phyloP scores from a whole-genome alignment of 2,888 invertebrate species.

The Automeris io region DNA sequence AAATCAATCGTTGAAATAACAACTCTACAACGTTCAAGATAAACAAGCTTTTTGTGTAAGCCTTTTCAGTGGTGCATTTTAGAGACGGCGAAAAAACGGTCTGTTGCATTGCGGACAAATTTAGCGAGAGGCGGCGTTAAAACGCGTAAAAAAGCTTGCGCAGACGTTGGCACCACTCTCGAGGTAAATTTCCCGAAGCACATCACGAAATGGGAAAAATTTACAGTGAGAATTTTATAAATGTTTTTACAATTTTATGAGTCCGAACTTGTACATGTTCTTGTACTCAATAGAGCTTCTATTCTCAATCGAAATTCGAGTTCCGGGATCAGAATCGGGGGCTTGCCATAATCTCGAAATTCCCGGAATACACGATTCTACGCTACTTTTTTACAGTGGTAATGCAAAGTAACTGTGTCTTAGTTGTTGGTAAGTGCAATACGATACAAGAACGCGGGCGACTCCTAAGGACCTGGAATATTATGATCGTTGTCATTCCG shows the following conservation, averaged over 20 bases:
- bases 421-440: too few species aligned
- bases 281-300: too few species aligned
- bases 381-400: too few species aligned
- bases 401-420: too few species aligned
- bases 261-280: too few species aligned
- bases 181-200: conserved; percentile 33
- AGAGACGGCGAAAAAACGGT: conserved; percentile 18
- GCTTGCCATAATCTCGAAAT: too few species aligned
- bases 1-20: not conserved
- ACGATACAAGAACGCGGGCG: too few species aligned
- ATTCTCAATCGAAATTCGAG: too few species aligned
- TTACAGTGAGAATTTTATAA: conserved; percentile 15
- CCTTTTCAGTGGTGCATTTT: conserved; percentile 30
- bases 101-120: conserved; percentile 48
- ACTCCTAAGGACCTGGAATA: too few species aligned
- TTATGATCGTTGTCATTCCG: too few species aligned
- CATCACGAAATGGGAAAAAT: conserved; percentile 35
- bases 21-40: conserved; percentile 21
- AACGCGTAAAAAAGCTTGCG: conserved; percentile 30
- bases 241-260: conserved; percentile 10
- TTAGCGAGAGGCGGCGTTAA: conserved; percentile 51
- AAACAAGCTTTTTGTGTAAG: conserved; percentile 35
- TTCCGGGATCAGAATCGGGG: too few species aligned
- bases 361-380: too few species aligned
- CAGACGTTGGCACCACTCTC: conserved; percentile 44